Evolutionary conservation across 2,113 vertebrate genomes (phyloP), one percentile per base, ranked within the genome.

Genomic region (Rhynchomys soricoides): DNA sequence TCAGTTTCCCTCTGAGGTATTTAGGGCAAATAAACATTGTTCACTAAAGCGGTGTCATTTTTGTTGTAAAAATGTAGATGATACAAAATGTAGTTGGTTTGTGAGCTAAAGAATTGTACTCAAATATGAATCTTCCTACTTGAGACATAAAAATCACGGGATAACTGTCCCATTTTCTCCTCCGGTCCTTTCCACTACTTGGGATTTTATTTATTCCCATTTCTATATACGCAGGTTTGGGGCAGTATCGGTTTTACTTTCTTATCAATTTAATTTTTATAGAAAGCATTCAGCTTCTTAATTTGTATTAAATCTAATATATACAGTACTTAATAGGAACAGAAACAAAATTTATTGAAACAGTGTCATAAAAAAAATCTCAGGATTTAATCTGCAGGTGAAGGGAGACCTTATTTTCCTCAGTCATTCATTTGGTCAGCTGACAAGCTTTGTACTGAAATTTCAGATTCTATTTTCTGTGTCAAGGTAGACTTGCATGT

Each of bases 181-280:
- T 7, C 92, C 22, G 90, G 29, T 96, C 43, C 55, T 92, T 94
- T 89, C n/a, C 50, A 66, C n/a, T 3, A 34, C 52, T 91, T 95
- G 45, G 16, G 29, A 74, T 12, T 15, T 89, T 93, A 50, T 93
- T 90, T 78, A 17, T 85, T 94, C 91, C 34, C 48, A 48, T 95
- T 89, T 90, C 17, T 96, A 0, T 75, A 5, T 50, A 81, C 86
- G 4, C 6, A 73, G 4, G 21, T 93, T 97, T 92, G 50, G 62
- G 86, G 40, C 8, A 52, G 37, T 83, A 31, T 31, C 71, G 31
- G 10, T 92, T 92, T 87, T 16, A 88, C 77, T 92, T 85, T 74
- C 29, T 92, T 95, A 82, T 90, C 45, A 94, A 92, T 52, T 83
- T 29, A 73, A 78, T 73, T 93, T 96, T 86, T 90, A 22, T n/a